Conservation (phyloP, 2,113 vertebrate genomes). For the Orthonyx spaldingii region DNA sequence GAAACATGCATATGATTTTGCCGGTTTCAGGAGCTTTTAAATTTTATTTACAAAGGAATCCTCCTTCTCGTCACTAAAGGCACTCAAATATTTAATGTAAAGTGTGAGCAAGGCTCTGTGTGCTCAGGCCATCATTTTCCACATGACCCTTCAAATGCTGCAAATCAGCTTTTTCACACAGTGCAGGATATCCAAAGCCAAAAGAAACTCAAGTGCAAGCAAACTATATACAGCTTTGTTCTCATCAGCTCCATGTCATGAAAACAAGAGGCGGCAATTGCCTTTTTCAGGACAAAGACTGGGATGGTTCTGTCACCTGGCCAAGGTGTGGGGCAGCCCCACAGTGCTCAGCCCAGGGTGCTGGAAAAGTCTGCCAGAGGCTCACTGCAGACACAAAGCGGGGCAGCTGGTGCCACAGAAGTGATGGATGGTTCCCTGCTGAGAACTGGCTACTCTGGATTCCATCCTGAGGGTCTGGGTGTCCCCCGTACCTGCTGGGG, state of each 20-base stretch:
- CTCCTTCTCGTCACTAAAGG: background rate
- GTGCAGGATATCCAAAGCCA: background rate
- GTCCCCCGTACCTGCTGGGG: background rate
- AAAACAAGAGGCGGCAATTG: background rate
- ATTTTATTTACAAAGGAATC: background rate
- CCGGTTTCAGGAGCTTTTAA: background rate
- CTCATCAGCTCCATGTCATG: background rate
- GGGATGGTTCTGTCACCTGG: background rate
- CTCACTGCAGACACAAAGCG: background rate
- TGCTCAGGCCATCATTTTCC: background rate
- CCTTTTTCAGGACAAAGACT: background rate
- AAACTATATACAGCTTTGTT: background rate
- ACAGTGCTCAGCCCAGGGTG: accelerated
- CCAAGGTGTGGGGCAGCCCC: background rate
- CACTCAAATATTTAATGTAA: background rate
- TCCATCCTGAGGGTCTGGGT: accelerated
- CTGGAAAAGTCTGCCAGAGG: background rate
- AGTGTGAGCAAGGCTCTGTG: background rate
- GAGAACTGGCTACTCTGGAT: background rate
- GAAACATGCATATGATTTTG: background rate
- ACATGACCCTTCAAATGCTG: background rate
- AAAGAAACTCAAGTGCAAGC: background rate
- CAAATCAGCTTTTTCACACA: background rate
- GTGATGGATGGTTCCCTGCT: background rate
- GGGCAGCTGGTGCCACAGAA: background rate